Base-by-base conservation (phyloP, 2,888 invertebrate genomes). In the Stenolophus ochropezus region DNA sequence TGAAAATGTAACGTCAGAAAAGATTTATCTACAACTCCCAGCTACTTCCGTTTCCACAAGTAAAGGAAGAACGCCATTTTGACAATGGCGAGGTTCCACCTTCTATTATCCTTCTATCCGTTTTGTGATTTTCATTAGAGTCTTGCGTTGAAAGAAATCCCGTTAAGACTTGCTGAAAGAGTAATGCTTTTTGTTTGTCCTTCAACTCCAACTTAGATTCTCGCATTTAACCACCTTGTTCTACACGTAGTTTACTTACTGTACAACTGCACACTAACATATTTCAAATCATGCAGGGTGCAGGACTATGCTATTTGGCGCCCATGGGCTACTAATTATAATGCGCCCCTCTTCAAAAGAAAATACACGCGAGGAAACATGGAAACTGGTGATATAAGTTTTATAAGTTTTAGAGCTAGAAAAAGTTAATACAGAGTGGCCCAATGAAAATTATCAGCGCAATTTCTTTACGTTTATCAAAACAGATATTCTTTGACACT, bases 81-180 rank as follows among this genome's bases (percentile, higher is more conserved):
- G 73, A 80, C 80, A 80, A 80, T 73, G 53, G 33, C 27, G 33
- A 33, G 21, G 56, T 80, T 73, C 49, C 42, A 73, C 42, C 61
- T 53, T 58, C 25, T 83, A 77, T 83, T 83, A 83, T 83, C 82
- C 83, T 53, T 53, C 47, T 82, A 80, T 83, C 82, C 83, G 83
- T 84, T 84, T 83, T 82, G 83, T 76, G 82, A 84, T 83, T 84
- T 83, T 84, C 84, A 84, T 84, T 84, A 84, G 76, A 83, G 82
- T 83, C 83, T 79, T 82, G 83, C 77, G 65, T 82, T 65, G 80
- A 80, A 84, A 83, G 83, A 83, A 83, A 83, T 79, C 58, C 76
- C 42, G 76, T 58, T 58, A 56, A 58, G 78, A 78, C 75, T 51
- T 51, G 76, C 73, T 81, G 77, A 76, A 83, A 83, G 84, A 82